These are phyloP conservation scores for Perizoma flavofasciatum DNA, from an alignment of 2,888 invertebrate genomes.

Conservation along the genomic window DNA sequence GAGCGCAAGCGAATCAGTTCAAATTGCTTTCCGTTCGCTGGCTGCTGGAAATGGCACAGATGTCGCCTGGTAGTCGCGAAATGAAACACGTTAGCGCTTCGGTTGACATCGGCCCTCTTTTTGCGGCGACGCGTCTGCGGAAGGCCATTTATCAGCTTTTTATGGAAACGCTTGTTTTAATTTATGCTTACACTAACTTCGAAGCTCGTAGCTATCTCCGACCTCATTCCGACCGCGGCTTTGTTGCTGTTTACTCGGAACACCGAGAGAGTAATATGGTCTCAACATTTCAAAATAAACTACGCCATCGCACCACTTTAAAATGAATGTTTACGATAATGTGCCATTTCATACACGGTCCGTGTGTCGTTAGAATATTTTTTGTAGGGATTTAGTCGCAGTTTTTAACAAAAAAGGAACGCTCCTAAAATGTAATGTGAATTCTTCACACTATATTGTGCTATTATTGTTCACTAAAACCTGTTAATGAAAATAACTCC, in stretches of 20 bases:
- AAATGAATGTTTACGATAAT: conserved; percentile 52
- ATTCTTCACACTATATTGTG: conserved; percentile 25
- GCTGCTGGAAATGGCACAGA: conserved; percentile 70
- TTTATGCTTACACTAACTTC: conserved; percentile 80
- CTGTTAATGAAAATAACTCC: conserved; percentile 28
- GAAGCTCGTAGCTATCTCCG: conserved; percentile 71
- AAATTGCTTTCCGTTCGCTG: conserved; percentile 44
- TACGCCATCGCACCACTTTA: conserved; percentile 43
- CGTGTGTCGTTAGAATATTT: conserved; percentile 36
- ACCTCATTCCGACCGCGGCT: conserved; percentile 74
- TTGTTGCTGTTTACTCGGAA: conserved; percentile 64
- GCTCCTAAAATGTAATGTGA: conserved; percentile 30
- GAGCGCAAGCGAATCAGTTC: conserved; percentile 37
- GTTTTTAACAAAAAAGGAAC: conserved; percentile 29
- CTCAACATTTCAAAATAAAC: conserved; percentile 55
- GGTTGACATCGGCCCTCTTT: conserved; percentile 75
- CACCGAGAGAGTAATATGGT: conserved; percentile 52
- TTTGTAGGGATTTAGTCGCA: conserved; percentile 32
- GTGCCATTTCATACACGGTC: conserved; percentile 43
- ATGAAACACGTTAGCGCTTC: conserved; percentile 79
- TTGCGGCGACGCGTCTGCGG: conserved; percentile 74
- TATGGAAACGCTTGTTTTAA: conserved; percentile 80
- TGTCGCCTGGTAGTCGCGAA: conserved; percentile 72
- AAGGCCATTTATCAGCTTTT: conserved; percentile 82
- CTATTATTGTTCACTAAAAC: conserved; percentile 24